A percentile compares a stretch with the other conserved stretches of the same genome.
phyloP scores from a whole-genome alignment of 2,888 invertebrate species.

The Augochlorella aurata region DNA sequence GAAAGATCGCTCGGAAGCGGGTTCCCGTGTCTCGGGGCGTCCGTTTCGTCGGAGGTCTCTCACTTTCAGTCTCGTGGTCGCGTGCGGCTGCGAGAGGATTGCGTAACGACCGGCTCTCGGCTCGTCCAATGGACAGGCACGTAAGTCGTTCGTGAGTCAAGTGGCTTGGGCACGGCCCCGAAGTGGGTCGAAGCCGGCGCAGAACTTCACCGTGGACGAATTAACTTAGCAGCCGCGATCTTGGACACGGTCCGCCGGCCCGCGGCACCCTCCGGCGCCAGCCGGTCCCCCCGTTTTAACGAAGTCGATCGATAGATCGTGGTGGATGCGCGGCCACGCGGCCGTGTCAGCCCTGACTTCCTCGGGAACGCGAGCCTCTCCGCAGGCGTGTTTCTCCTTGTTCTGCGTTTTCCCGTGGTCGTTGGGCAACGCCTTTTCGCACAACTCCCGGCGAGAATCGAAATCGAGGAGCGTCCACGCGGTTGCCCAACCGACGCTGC shows the following conservation, averaged over 20 bases:
- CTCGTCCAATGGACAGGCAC: constrained; percentile 64
- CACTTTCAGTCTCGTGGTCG: constrained; percentile 77
- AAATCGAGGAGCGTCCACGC: constrained; percentile 21
- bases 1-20: constrained; percentile 28
- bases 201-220: constrained; percentile 51
- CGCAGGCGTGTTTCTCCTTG: not conserved
- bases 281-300: not conserved
- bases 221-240: constrained; percentile 34
- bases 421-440: not conserved
- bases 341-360: not conserved
- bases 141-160: constrained; percentile 69
- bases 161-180: constrained; percentile 53
- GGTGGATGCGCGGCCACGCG: not conserved
- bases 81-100: constrained; percentile 74
- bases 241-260: constrained; percentile 13
- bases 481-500: constrained; percentile 44
- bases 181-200: constrained; percentile 62
- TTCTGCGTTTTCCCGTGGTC: not conserved
- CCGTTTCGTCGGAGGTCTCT: constrained; percentile 70
- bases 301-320: constrained; percentile 1
- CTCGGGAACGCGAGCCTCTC: too few relatives aligned
- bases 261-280: not conserved
- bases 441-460: not conserved
- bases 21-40: constrained; percentile 24
- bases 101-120: constrained; percentile 59